Conservation (phyloP, 2,113 vertebrate species). For the Syngnathus typhle region DNA sequence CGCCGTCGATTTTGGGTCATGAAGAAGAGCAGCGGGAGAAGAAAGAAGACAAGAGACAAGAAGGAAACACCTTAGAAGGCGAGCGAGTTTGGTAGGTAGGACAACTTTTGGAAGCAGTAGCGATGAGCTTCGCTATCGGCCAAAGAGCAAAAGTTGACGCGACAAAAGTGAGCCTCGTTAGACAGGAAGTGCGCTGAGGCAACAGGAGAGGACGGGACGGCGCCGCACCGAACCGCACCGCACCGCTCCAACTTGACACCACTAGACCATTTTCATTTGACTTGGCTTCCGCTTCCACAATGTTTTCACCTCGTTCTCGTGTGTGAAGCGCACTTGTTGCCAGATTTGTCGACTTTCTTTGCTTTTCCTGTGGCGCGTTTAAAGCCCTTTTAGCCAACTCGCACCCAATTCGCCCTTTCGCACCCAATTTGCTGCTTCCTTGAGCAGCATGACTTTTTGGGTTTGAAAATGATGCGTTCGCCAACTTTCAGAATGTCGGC, state of each 20-base stretch:
- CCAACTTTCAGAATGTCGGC: no score
- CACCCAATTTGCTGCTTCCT: no score
- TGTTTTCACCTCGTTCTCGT: neutral
- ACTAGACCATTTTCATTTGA: neutral
- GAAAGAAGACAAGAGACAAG: slow-evolving; percentile 16
- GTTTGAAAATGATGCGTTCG: neutral
- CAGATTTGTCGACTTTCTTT: neutral
- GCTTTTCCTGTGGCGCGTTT: neutral
- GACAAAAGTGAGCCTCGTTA: neutral
- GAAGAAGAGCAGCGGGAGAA: slow-evolving; percentile 13
- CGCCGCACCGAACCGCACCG: neutral
- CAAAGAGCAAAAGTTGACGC: neutral
- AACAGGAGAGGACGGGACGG: neutral
- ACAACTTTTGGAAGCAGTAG: neutral
- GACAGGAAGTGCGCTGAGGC: neutral
- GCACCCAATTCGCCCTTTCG: no score
- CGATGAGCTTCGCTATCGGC: neutral
- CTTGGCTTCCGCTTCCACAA: no score
- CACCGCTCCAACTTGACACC: slow-evolving; percentile 2
- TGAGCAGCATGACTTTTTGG: no score
- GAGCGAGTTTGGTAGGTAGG: neutral
- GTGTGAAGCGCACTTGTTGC: neutral
- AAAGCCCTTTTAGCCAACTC: neutral
- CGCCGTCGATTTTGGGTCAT: slow-evolving; percentile 35
- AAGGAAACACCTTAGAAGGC: no score